These are phyloP conservation scores for Stenchaetothrips biformis DNA, from an alignment of 2,888 invertebrate genomes.

Conservation along the genomic window DNA sequence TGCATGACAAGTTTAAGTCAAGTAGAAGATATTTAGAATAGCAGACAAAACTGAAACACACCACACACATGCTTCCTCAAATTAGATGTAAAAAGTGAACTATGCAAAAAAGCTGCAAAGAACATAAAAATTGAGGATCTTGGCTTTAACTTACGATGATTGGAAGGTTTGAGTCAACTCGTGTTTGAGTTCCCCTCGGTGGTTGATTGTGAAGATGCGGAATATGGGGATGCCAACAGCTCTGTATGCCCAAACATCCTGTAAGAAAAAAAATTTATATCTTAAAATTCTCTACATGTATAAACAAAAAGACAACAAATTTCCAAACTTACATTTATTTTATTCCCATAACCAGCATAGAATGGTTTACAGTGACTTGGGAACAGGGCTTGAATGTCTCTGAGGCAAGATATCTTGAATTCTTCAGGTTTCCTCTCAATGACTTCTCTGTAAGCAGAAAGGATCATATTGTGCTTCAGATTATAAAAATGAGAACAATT, in stretches of 20 bases:
- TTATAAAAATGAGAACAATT: not conserved
- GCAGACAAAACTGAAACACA: not conserved
- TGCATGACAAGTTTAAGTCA: not conserved
- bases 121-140: conserved; percentile 26
- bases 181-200: conserved; percentile 91
- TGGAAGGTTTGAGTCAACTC: conserved; percentile 95
- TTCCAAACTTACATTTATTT: conserved; percentile 76
- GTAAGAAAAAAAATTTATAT: conserved; percentile 40
- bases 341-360: conserved; percentile 98
- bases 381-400: conserved; percentile 92
- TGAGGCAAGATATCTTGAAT: conserved; percentile 97
- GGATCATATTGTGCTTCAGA: conserved; percentile 16
- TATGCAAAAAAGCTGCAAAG: conserved; percentile 6
- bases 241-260: conserved; percentile 97
- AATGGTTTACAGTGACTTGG: conserved; percentile 85
- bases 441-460: conserved; percentile 68
- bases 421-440: conserved; percentile 99
- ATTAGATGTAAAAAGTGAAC: not conserved
- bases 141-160: conserved; percentile 78
- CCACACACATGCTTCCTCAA: not conserved
- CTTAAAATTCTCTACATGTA: conserved; percentile 18
- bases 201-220: conserved; percentile 96
- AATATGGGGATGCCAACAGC: conserved; percentile 94
- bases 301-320: conserved; percentile 22
- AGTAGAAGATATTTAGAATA: not conserved